These are phyloP conservation scores for Syndactyla subalaris DNA, from an alignment of 2,797 vertebrate genomes.

Conservation along the genomic window DNA sequence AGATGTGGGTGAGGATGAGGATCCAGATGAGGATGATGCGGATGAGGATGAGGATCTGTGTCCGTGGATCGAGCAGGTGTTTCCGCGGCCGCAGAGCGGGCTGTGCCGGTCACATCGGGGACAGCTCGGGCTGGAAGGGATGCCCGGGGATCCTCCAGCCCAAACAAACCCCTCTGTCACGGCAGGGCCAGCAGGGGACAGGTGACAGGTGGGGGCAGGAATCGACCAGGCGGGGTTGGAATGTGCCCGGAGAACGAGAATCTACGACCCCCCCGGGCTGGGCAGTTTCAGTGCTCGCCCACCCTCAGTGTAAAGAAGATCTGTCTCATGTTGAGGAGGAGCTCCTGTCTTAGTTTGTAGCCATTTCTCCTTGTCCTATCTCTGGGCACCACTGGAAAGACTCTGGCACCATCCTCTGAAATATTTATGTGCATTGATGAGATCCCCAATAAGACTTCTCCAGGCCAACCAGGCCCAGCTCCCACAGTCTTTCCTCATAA, in stretches of 20 bases:
- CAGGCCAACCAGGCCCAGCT: not conserved
- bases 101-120: too few relatives aligned
- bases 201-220: not conserved
- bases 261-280: accelerated
- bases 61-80: too few relatives aligned
- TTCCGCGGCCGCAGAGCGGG: too few relatives aligned
- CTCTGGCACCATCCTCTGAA: not conserved
- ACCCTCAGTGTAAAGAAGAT: not conserved
- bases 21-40: too few relatives aligned
- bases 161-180: accelerated
- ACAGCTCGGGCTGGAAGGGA: not conserved
- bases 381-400: too few relatives aligned
- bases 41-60: too few relatives aligned
- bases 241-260: not conserved
- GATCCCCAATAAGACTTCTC: not conserved
- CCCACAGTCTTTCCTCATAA: not conserved
- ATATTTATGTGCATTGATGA: not conserved
- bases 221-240: not conserved
- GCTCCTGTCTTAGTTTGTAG: not conserved
- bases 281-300: not conserved
- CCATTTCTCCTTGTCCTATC: not conserved
- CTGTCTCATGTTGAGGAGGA: not conserved
- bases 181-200: not conserved
- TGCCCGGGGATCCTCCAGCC: not conserved
- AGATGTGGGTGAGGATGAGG: too few relatives aligned